Conservation (phyloP, 1,140 invertebrate genomes). For the Bombus consobrinus region DNA sequence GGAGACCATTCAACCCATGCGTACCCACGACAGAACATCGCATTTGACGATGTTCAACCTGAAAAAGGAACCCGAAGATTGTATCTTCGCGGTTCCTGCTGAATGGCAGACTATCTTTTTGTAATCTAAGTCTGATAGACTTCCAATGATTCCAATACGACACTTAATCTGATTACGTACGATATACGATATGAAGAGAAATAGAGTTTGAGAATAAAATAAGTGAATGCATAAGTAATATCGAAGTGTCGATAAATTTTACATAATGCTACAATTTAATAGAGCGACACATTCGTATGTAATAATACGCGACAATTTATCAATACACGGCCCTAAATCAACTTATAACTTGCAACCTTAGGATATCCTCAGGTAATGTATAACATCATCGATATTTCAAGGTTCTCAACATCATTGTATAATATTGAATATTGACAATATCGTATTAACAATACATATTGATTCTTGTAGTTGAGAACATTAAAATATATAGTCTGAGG, state of each 20-base stretch:
- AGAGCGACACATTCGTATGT: no score
- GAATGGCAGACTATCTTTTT: neutral
- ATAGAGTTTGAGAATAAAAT: neutral
- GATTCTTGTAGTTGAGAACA: no score
- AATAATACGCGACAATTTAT: no score
- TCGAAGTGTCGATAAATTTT: neutral
- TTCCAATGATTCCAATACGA: neutral
- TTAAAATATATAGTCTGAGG: no score
- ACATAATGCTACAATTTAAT: neutral
- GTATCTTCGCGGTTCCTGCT: conserved; percentile 47
- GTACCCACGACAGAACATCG: conserved; percentile 24
- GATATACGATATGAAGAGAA: neutral
- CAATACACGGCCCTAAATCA: no score
- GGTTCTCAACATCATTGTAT: no score
- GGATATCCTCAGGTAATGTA: no score
- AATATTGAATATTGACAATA: no score
- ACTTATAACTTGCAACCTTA: no score
- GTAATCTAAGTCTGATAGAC: neutral
- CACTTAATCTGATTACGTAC: neutral
- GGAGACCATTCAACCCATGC: conserved; percentile 47
- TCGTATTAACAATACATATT: no score
- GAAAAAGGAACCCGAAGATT: conserved; percentile 42
- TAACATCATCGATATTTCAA: no score
- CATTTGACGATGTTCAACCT: conserved; percentile 32
- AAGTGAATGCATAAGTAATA: neutral